Conservation (phyloP, 2,888 invertebrate genomes). For the Eilema griseolum region DNA sequence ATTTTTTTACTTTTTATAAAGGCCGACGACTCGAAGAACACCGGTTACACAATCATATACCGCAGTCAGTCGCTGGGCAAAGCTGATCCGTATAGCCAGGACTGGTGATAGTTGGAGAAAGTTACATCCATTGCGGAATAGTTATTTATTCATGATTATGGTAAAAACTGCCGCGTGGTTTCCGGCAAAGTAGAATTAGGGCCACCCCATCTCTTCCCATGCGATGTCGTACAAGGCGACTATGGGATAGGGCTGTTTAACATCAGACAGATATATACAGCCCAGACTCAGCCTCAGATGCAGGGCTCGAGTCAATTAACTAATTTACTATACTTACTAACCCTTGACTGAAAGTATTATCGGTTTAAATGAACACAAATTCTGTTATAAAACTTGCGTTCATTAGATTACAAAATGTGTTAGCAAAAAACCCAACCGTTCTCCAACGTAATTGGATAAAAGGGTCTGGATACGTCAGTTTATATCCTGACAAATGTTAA, state of each 20-base stretch:
- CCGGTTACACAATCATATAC: background rate
- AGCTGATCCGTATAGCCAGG: background rate
- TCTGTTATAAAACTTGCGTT: constrained; percentile 16
- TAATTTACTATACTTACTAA: no score
- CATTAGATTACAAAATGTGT: constrained; percentile 22
- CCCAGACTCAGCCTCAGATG: no score
- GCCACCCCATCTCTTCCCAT: no score
- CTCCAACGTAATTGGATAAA: constrained; percentile 27
- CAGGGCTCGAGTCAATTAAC: no score
- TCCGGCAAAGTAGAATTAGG: no score
- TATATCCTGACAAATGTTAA: constrained; percentile 24
- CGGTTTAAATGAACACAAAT: background rate
- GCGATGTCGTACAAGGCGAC: no score
- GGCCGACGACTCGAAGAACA: background rate
- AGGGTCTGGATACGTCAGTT: constrained; percentile 26
- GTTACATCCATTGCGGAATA: background rate
- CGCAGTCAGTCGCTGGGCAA: background rate
- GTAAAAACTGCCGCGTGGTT: no score
- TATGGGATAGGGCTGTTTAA: no score
- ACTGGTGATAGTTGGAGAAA: background rate
- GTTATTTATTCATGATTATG: no score
- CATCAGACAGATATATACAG: no score
- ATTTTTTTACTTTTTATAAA: background rate
- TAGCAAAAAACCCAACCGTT: constrained; percentile 16
- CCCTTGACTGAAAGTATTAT: no score